Conservation (phyloP, 2,797 vertebrate genomes). For the Platyrinchus mystaceus region DNA sequence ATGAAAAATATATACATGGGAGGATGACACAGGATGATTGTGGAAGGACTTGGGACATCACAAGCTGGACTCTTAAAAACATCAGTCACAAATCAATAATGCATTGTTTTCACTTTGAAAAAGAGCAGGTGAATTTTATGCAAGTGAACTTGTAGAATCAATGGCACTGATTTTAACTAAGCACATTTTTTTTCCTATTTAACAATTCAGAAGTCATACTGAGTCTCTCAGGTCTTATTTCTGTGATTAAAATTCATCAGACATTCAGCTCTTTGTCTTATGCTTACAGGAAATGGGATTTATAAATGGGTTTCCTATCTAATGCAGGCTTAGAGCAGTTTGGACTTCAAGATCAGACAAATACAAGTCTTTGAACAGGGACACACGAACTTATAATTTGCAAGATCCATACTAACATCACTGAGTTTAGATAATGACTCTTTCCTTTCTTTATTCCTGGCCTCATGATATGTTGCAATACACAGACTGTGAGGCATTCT, state of each 20-base stretch:
- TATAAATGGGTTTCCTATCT: not conserved
- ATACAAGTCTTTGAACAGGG: not conserved
- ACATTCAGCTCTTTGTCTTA: not conserved
- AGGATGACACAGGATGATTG: not conserved
- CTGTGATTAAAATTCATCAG: constrained; percentile 15
- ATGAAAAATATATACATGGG: not conserved
- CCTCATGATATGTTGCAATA: not conserved
- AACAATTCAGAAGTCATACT: not conserved
- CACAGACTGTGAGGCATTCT: not conserved
- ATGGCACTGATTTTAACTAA: not conserved
- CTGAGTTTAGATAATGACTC: not conserved
- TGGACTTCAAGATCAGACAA: not conserved
- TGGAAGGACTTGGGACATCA: not conserved
- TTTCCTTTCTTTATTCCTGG: not conserved
- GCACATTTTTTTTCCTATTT: not conserved
- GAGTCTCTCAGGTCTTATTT: not conserved
- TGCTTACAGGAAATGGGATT: not conserved
- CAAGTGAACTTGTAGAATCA: not conserved
- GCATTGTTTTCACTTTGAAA: not conserved
- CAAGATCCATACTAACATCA: not conserved
- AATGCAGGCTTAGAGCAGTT: not conserved
- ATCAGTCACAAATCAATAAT: not conserved
- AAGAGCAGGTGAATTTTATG: not conserved
- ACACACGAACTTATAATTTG: not conserved
- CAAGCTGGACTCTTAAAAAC: not conserved